These are phyloP conservation scores for Acanthaster planci DNA, from an alignment of 35 echinoderm and acorn worm genomes.

Conservation along the genomic window DNA sequence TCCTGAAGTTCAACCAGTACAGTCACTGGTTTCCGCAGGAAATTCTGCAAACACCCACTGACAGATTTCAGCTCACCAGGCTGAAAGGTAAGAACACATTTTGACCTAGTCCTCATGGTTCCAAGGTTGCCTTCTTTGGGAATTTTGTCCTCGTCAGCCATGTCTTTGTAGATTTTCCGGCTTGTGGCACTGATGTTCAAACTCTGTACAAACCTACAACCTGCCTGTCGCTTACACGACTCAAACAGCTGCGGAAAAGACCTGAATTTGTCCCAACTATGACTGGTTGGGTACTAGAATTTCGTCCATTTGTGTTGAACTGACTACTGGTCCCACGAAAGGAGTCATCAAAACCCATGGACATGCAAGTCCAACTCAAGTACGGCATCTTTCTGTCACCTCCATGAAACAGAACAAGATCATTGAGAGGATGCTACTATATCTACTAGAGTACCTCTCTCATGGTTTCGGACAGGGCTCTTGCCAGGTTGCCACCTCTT, in stretches of 20 bases:
- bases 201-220: conserved; percentile 33
- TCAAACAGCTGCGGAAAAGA: conserved; percentile 49
- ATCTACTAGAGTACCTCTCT: neutral
- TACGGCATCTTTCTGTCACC: conserved; percentile 67
- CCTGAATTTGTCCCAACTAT: conserved; percentile 66
- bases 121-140: conserved; percentile 37
- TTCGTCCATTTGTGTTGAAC: conserved; percentile 41
- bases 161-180: conserved; percentile 32
- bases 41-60: conserved; percentile 1
- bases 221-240: conserved; percentile 37
- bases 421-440: conserved; percentile 55
- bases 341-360: neutral
- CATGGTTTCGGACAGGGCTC: neutral
- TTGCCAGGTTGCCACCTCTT: neutral
- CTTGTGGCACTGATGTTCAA: conserved; percentile 41
- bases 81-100: neutral
- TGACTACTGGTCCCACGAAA: conserved; percentile 37
- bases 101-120: conserved; percentile 24
- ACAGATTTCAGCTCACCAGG: neutral
- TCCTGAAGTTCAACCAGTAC: conserved; percentile 20
- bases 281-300: neutral
- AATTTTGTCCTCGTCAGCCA: conserved; percentile 27
- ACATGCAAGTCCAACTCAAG: conserved; percentile 47
- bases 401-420: conserved; percentile 67
- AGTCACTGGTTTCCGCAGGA: neutral